Evolutionary conservation across 2,888 invertebrate species (phyloP), one percentile per base, ranked within the genome.

Genomic region (Gastrophysa polygoni): DNA sequence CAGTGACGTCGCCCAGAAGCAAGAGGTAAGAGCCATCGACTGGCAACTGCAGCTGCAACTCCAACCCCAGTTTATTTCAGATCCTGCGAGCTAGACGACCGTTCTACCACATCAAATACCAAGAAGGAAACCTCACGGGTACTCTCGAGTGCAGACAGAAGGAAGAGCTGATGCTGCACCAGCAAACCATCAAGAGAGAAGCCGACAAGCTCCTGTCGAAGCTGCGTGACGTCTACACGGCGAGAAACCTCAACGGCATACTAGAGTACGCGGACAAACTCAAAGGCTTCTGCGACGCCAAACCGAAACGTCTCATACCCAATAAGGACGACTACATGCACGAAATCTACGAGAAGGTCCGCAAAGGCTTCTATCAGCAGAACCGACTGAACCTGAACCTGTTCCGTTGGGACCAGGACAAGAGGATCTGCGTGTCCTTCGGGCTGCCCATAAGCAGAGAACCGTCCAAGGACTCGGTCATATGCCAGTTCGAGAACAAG

Each of bases 51-150:
- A 11, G 7, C 7, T 5, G 7, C 24, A 24, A 24, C 32, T 32
- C 32, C 5, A 5, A n/a, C 14, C 14, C 1, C 38, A 2, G n/a
- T 38, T 38, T 38, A 2, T 14, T 14, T 3, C 14, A 38, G 38
- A 38, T 38, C 2, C 67, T 84, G 1, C 77, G 84, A 16, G 78
- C 78, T 6, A 72, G 83, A 5, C 75, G 77, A 61, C 84, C 84
- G 0, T 77, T 83, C 51, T 85, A 84, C 68, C 78, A 78, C 38
- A 78, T 81, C 14, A 78, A 81, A 59, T 82, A 78, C 56, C 76
- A 77, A 59, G 78, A 79, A 64, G 72, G 73, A 0, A 75, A 69
- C 21, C 68, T 77, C 0, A 73, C 81, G 18, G 78, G 79, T 7
- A 75, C 76, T 18, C 73, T 78, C 18, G 66, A 68, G 47, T 68